Percentiles rank a stretch among this genome's conserved stretches.
Conservation (phyloP, 1,140 invertebrate genomes). For the Plectus sambesii region DNA sequence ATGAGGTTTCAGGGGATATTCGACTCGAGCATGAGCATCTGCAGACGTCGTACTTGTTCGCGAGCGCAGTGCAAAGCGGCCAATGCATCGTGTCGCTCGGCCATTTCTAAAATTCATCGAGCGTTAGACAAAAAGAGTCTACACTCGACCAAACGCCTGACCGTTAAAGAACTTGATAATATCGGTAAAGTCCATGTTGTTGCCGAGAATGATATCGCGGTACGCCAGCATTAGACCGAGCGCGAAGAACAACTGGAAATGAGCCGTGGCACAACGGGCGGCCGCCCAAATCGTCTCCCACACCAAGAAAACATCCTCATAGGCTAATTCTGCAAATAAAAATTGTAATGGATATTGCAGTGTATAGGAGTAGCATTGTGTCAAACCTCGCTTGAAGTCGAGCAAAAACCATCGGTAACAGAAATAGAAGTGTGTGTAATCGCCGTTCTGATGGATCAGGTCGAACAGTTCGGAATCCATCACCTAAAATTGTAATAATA, state of each 20-base stretch:
- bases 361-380: not conserved
- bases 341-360: constrained; percentile 1
- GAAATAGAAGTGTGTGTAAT: constrained; percentile 93
- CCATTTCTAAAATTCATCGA: constrained; percentile 68
- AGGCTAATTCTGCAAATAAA: constrained; percentile 61
- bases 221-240: constrained; percentile 80
- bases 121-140: not conserved
- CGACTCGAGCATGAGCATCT: constrained; percentile 65
- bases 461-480: constrained; percentile 84
- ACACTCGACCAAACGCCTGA: constrained; percentile 46
- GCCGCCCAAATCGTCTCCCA: constrained; percentile 96
- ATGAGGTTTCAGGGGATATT: too few relatives aligned
- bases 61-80: constrained; percentile 67
- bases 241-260: constrained; percentile 85
- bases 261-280: constrained; percentile 65
- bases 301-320: constrained; percentile 77
- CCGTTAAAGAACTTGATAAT: constrained; percentile 96
- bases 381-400: constrained; percentile 61
- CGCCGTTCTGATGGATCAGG: constrained; percentile 80
- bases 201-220: constrained; percentile 79
- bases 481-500: constrained; percentile 63
- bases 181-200: constrained; percentile 92
- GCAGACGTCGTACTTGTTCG: constrained; percentile 70
- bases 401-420: constrained; percentile 82
- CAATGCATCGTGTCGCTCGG: constrained; percentile 73